Evolutionary conservation across 2,797 vertebrate species (phyloP).

Genomic region (Esox masquinongy): DNA sequence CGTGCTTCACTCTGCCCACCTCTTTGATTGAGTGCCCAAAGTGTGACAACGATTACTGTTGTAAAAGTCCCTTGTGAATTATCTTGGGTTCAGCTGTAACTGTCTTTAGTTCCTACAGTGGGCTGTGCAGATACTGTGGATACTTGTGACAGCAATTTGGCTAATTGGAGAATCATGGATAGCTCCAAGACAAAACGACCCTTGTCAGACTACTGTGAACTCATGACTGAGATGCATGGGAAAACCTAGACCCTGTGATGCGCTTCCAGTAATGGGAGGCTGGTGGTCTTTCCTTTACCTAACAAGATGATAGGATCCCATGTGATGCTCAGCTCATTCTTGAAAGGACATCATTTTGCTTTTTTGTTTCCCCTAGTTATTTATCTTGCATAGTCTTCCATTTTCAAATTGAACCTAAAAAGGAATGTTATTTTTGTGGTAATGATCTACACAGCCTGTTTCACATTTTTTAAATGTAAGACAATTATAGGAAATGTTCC

Average conservation of each 20-base stretch:
- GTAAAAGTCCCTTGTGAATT: conserved; percentile 24
- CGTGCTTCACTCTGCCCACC: background rate
- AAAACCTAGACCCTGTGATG: conserved; percentile 28
- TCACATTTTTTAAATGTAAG: too few relatives aligned
- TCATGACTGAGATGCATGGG: conserved; percentile 23
- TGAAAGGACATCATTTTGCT: background rate
- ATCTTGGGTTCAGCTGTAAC: conserved; percentile 1
- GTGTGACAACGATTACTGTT: background rate
- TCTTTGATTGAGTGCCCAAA: background rate
- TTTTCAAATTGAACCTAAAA: background rate
- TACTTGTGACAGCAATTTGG: conserved; percentile 73
- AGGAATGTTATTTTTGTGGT: too few relatives aligned
- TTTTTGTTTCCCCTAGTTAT: background rate
- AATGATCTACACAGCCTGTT: too few relatives aligned
- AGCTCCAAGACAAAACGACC: conserved; percentile 58
- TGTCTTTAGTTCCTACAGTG: conserved; percentile 4
- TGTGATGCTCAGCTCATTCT: conserved; percentile 12
- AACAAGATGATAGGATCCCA: conserved; percentile 53
- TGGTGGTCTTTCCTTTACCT: conserved; percentile 56
- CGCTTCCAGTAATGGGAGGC: conserved; percentile 60
- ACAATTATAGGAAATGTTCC: too few relatives aligned
- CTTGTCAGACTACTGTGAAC: conserved; percentile 43
- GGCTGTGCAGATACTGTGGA: conserved; percentile 30
- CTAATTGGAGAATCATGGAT: conserved; percentile 19
- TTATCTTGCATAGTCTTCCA: background rate